A percentile compares a stretch with the other conserved stretches of the same genome.
These are phyloP conservation scores for Lucilia cuprina DNA, from an alignment of 1,140 invertebrate genomes.

Conservation along the genomic window DNA sequence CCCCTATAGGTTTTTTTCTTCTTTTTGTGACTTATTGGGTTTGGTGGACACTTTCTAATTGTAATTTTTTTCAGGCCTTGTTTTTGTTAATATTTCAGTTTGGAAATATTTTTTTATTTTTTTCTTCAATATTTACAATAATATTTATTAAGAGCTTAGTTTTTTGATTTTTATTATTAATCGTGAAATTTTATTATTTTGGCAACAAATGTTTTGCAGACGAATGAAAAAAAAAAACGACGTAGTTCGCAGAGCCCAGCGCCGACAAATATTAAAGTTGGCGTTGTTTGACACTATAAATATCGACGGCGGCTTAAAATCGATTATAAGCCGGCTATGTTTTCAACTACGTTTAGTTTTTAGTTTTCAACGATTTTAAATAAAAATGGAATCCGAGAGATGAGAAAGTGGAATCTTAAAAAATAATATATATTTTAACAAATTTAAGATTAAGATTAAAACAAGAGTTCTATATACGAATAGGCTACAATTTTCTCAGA, in stretches of 20 bases:
- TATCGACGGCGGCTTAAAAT: too few species aligned
- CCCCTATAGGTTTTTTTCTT: neutral
- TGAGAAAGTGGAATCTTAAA: too few species aligned
- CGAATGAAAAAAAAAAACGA: conserved; percentile 1
- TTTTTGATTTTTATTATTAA: neutral
- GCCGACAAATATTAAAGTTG: too few species aligned
- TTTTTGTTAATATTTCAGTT: neutral
- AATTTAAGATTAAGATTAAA: too few species aligned
- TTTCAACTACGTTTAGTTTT: too few species aligned
- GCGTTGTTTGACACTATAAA: conserved; percentile 1
- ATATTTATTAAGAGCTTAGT: neutral
- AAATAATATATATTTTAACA: too few species aligned
- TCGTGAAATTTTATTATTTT: neutral
- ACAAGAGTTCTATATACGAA: too few species aligned
- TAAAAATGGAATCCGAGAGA: too few species aligned
- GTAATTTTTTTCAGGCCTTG: neutral
- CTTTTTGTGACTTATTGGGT: neutral
- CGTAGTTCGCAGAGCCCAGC: neutral
- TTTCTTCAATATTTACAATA: neutral
- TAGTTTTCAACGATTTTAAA: too few species aligned
- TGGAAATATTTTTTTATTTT: neutral
- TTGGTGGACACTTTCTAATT: conserved; percentile 10
- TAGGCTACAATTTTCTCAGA: too few species aligned
- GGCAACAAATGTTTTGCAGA: neutral
- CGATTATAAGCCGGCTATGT: too few species aligned